Conservation (phyloP, 2,797 vertebrate species). For the Epinephelus coioides region DNA sequence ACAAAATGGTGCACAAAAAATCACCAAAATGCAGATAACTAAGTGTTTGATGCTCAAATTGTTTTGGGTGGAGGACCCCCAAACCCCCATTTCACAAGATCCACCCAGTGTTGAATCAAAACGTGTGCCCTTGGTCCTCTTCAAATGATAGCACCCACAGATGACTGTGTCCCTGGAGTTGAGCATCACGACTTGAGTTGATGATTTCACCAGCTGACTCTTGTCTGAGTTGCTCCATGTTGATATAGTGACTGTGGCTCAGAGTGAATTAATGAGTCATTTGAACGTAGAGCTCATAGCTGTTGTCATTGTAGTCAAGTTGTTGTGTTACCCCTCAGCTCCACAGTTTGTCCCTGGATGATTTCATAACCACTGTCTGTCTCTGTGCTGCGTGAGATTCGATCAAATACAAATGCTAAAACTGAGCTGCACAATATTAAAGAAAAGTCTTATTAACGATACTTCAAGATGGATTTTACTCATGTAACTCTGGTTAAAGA, state of each 20-base stretch:
- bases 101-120: too few species aligned
- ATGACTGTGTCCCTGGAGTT: background rate
- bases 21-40: too few species aligned
- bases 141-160: background rate
- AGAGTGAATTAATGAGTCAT: conserved; percentile 25
- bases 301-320: background rate
- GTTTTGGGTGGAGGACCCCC: too few species aligned
- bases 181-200: conserved; percentile 9
- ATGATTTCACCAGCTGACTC: conserved; percentile 18
- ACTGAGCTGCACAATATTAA: background rate
- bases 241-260: conserved; percentile 1
- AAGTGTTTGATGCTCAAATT: too few species aligned
- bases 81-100: too few species aligned
- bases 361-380: background rate
- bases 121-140: background rate
- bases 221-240: background rate
- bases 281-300: background rate
- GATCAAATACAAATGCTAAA: conserved; percentile 9
- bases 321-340: conserved; percentile 33
- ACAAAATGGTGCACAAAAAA: too few species aligned
- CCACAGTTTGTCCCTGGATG: conserved; percentile 20
- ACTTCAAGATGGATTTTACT: background rate
- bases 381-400: background rate
- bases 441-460: background rate
- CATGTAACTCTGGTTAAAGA: conserved; percentile 1